Evolutionary conservation across 2,797 vertebrate species (phyloP).

Genomic region (Microctenopoma lineatum): DNA sequence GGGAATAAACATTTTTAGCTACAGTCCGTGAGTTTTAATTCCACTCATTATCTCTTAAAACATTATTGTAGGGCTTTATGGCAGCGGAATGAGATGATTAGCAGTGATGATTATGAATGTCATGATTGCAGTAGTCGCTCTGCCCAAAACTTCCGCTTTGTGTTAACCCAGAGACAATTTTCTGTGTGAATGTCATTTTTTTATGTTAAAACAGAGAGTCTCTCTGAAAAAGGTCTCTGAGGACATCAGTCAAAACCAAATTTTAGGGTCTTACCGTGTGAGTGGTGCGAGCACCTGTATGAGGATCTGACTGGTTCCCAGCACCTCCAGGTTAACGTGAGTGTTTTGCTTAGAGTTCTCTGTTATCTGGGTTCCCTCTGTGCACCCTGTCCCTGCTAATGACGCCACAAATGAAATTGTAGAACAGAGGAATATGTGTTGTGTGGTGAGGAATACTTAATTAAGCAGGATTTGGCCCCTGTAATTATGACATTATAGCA

Average conservation of each 20-base stretch:
- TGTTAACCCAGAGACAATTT: conserved; percentile 34
- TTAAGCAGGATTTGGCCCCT: conserved; percentile 71
- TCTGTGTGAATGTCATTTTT: conserved; percentile 13
- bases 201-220: conserved; percentile 11
- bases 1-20: conserved; percentile 36
- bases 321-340: conserved; percentile 39
- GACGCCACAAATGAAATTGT: conserved; percentile 85
- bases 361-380: conserved; percentile 65
- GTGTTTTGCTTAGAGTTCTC: conserved; percentile 41
- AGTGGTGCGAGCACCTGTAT: conserved; percentile 39
- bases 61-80: conserved; percentile 50
- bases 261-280: conserved; percentile 18
- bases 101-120: conserved; percentile 47
- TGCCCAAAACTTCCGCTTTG: conserved; percentile 27
- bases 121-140: conserved; percentile 30
- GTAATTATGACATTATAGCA: conserved; percentile 83
- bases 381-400: conserved; percentile 73
- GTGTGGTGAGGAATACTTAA: conserved; percentile 76
- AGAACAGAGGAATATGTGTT: conserved; percentile 76
- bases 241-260: background rate
- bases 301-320: conserved; percentile 18
- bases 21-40: conserved; percentile 64
- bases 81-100: conserved; percentile 60
- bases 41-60: conserved; percentile 62
- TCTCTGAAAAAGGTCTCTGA: conserved; percentile 3